Evolutionary conservation across 2,888 invertebrate genomes (phyloP), one percentile per base, ranked within the genome.

Genomic region (Nomada flava): DNA sequence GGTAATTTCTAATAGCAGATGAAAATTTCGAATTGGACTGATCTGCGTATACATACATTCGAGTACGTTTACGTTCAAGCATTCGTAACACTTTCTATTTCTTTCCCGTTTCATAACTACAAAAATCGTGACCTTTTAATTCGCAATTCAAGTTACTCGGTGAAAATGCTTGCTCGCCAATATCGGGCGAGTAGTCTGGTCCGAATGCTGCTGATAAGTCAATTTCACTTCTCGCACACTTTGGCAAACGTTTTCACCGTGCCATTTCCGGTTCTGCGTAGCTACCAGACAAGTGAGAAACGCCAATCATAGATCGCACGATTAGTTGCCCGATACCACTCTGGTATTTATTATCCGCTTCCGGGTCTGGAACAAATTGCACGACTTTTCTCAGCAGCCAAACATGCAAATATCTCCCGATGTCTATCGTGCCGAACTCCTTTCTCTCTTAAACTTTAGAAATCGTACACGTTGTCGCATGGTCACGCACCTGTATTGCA

Each of bases 1-100:
- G 95, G 97, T 97, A 94, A 88, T 18, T 50, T 26, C 47, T 13
- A 1, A 23, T 15, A 42, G 10, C 47, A n/a, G 18, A n/a, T 5
- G 29, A 18, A 15, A n/a, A 18, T 18, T 70, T 29, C 44, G 55
- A 23, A 23, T 36, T 18, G 42, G 4, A 55, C 20, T 10, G 5
- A 1, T 20, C 55, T 23, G 4, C 18, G 15, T 26, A 2, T 9
- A n/a, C 0, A n/a, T 29, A 7, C 29, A 18, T 36, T 36, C 18
- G 26, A 36, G 18, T 18, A 11, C 20, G 13, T 36, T 4, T 42
- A 5, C 15, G 10, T 55, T 10, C 11, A n/a, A 57, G 29, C 50
- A 50, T 47, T 15, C 44, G 47, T 18, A 50, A 47, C 59, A 47
- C 64, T 64, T 73, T 57, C 36, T n/a, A 50, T 47, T n/a, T 57